Evolutionary conservation across 1,140 invertebrate species (phyloP).

Genomic region (Metopolophium dirhodum): DNA sequence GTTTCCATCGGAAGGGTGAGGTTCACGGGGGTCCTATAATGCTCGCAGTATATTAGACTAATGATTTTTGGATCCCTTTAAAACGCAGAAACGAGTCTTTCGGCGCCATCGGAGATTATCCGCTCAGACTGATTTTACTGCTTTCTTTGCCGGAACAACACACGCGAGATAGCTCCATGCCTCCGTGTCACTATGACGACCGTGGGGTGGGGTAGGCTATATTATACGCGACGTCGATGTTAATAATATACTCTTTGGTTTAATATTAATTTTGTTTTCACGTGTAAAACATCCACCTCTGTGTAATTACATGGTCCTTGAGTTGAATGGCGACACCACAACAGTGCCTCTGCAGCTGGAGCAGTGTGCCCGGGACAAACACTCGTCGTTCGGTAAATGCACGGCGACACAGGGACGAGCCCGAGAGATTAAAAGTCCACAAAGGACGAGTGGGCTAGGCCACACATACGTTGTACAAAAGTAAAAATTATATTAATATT

Average conservation of each 20-base stretch:
- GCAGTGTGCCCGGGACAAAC: not conserved
- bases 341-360: not conserved
- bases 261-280: slow-evolving; percentile 22
- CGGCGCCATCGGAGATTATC: slow-evolving; percentile 25
- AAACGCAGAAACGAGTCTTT: slow-evolving; percentile 40
- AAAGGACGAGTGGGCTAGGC: not conserved
- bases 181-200: not conserved
- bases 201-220: not conserved
- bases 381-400: not conserved
- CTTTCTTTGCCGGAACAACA: not conserved
- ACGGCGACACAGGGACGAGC: not conserved
- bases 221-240: not conserved
- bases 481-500: slow-evolving; percentile 24
- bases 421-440: not conserved
- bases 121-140: slow-evolving; percentile 24
- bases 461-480: not conserved
- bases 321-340: not conserved
- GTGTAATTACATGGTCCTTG: not conserved
- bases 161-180: not conserved
- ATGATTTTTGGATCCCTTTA: slow-evolving; percentile 27
- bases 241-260: not conserved
- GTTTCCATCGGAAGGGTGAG: slow-evolving; percentile 49
- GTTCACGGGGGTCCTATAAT: not conserved
- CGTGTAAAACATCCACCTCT: not conserved
- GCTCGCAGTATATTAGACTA: slow-evolving; percentile 33